Percentiles rank a stretch among this genome's conserved stretches.
These are phyloP conservation scores for Microchrysa polita DNA, from an alignment of 2,888 invertebrate genomes.

Conservation along the genomic window DNA sequence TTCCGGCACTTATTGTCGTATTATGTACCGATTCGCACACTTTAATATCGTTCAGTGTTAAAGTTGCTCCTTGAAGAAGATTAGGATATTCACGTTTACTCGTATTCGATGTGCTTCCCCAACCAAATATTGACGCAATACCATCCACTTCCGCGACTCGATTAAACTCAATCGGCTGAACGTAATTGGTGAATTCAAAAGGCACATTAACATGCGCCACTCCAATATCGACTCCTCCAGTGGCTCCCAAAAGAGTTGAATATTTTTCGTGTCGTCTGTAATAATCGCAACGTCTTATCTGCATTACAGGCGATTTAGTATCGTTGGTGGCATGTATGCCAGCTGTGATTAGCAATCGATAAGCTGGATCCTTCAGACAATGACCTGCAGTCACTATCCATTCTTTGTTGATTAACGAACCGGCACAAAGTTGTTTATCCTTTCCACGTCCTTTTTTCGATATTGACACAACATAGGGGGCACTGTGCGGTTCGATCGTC, in stretches of 20 bases:
- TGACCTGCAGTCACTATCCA: slow-evolving; percentile 52
- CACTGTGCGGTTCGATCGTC: slow-evolving; percentile 43
- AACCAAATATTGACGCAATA: slow-evolving; percentile 46
- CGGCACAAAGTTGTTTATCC: slow-evolving; percentile 47
- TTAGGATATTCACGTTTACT: slow-evolving; percentile 41
- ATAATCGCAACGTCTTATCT: slow-evolving; percentile 40
- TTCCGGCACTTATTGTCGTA: slow-evolving; percentile 41
- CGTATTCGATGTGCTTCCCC: slow-evolving; percentile 48
- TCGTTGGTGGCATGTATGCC: slow-evolving; percentile 45
- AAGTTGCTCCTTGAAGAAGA: slow-evolving; percentile 43
- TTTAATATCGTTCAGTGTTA: slow-evolving; percentile 44
- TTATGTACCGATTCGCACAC: slow-evolving; percentile 44
- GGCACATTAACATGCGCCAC: slow-evolving; percentile 45
- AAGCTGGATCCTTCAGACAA: slow-evolving; percentile 45
- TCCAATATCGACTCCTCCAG: slow-evolving; percentile 50
- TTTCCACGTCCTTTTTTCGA: slow-evolving; percentile 25
- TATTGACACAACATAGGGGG: slow-evolving; percentile 46
- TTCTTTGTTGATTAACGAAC: slow-evolving; percentile 45
- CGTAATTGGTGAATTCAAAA: slow-evolving; percentile 43
- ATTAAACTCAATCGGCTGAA: slow-evolving; percentile 45
- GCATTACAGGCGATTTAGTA: slow-evolving; percentile 10
- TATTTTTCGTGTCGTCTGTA: slow-evolving; percentile 36
- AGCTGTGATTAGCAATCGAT: slow-evolving; percentile 39
- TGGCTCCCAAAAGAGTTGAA: slow-evolving; percentile 38
- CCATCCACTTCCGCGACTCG: slow-evolving; percentile 17